Evolutionary conservation across 1,140 invertebrate genomes (phyloP), one percentile per base, ranked within the genome.

Genomic region (Oreohelix idahoensis): DNA sequence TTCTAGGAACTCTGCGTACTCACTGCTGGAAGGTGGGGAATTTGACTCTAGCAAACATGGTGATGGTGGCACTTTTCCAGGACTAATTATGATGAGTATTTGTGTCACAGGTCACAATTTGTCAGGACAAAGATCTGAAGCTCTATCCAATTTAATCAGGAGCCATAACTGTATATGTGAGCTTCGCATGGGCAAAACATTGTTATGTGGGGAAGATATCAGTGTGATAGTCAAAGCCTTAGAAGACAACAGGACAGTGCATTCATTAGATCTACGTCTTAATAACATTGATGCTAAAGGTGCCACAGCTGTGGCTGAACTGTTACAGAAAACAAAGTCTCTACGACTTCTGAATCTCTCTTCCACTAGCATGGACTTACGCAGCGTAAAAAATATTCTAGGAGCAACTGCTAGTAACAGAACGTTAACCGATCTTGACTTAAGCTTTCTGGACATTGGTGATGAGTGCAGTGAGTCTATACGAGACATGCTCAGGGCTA

Each of bases 331-430:
- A 38, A 90, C 90, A 70, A 81, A 76, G n/a, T 85, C 85, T 29
- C 81, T 92, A 42, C 84, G 88, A 26, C 81, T 86, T 35, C 80
- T 92, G 39, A 92, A 92, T 79, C 79, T 92, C 15, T 91, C 91
- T 8, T 91, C 90, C 0, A 90, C 88, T 13, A 86, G 88, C 11
- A 84, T 92, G 23, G 88, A 90, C 49, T 58, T 79, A 39, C 83
- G 84, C 8, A 89, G 89, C 0, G 88, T 87, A 39, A 85, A 86
- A 42, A 49, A 69, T 11, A 63, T 92, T 5, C 82, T 86, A 39
- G 83, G 86, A 20, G 87, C 90, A 5, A 78, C 92, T 26, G 83
- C 84, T 38, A 69, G 58, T 11, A 92, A 91, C 81, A 84, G 66
- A 32, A 83, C 86, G 20, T 76, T 92, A 32, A 76, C 79, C 1